These are phyloP conservation scores for Leptinotarsa lineolata DNA, from an alignment of 1,140 invertebrate species.

Conservation along the genomic window DNA sequence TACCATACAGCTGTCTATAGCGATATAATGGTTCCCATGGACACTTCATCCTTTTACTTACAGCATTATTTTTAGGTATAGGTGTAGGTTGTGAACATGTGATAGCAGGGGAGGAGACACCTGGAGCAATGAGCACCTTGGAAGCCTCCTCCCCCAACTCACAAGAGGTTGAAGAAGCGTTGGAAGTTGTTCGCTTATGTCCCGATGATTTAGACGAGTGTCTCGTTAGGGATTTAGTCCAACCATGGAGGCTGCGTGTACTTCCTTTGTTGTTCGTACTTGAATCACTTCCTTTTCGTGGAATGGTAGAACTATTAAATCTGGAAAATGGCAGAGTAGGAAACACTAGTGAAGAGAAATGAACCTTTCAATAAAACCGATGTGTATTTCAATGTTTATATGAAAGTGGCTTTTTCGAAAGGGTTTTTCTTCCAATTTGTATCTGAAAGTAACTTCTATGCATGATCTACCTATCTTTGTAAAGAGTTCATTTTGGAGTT, in stretches of 20 bases:
- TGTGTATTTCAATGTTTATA: too few species aligned
- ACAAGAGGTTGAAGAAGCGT: conserved; percentile 45
- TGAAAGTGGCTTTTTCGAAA: too few species aligned
- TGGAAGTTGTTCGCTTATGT: conserved; percentile 43
- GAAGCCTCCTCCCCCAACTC: conserved; percentile 54
- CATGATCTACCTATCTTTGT: too few species aligned
- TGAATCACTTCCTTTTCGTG: conserved; percentile 46
- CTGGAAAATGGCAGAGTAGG: conserved; percentile 24
- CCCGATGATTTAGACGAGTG: conserved; percentile 26
- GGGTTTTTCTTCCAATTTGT: too few species aligned
- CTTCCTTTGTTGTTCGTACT: conserved; percentile 44
- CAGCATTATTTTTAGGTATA: conserved; percentile 28
- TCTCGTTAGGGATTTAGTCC: conserved; percentile 44
- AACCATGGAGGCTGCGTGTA: conserved; percentile 38
- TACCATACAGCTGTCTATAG: too few species aligned
- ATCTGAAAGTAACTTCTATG: too few species aligned
- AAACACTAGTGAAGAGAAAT: not conserved
- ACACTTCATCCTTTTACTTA: conserved; percentile 16
- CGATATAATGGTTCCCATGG: not conserved
- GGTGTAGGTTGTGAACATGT: conserved; percentile 26
- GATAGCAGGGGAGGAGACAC: conserved; percentile 48
- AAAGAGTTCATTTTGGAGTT: too few species aligned
- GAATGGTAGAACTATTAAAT: conserved; percentile 48
- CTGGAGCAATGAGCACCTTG: conserved; percentile 36
- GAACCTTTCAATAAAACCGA: too few species aligned